Percentiles rank a stretch among this genome's conserved stretches.
Evolutionary conservation across 2,888 invertebrate species (phyloP).

Genomic region (Thecocarcelia acutangulata): DNA sequence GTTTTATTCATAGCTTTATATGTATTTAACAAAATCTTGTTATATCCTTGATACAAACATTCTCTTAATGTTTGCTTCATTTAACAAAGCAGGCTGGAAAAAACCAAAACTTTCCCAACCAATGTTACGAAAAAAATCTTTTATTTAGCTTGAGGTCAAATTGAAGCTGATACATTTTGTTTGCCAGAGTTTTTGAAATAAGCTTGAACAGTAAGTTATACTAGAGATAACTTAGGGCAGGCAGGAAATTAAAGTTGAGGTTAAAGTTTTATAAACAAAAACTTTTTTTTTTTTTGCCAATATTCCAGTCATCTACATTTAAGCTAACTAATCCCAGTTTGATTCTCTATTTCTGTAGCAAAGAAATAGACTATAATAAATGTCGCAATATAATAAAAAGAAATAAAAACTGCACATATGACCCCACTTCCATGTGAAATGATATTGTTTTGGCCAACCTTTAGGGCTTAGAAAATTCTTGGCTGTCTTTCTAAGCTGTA

Average conservation of each 20-base stretch:
- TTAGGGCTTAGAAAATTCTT: slow-evolving; percentile 15
- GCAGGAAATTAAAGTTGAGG: slow-evolving; percentile 65
- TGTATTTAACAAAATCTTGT: slow-evolving; percentile 35
- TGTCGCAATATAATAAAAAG: background rate
- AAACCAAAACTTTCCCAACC: slow-evolving; percentile 42
- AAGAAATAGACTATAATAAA: slow-evolving; percentile 7
- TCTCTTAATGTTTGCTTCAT: no score
- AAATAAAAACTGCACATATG: background rate
- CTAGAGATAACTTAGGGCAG: slow-evolving; percentile 2
- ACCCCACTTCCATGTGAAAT: background rate
- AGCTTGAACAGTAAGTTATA: background rate
- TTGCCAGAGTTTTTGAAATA: slow-evolving; percentile 8
- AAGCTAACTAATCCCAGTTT: slow-evolving; percentile 61
- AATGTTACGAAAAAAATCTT: slow-evolving; percentile 58
- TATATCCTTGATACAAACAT: slow-evolving; percentile 46
- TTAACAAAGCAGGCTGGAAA: no score
- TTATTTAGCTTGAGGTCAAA: slow-evolving; percentile 62
- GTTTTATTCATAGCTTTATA: slow-evolving; percentile 18
- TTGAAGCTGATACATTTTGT: slow-evolving; percentile 58
- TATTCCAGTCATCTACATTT: slow-evolving; percentile 34
- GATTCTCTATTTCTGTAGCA: slow-evolving; percentile 50
- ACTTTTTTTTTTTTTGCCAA: slow-evolving; percentile 40
- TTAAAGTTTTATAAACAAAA: slow-evolving; percentile 65
- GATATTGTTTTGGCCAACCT: slow-evolving; percentile 7
- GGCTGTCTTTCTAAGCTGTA: background rate